Base-by-base conservation (phyloP, 2,888 invertebrate species). In the Macroteleia sp. region DNA sequence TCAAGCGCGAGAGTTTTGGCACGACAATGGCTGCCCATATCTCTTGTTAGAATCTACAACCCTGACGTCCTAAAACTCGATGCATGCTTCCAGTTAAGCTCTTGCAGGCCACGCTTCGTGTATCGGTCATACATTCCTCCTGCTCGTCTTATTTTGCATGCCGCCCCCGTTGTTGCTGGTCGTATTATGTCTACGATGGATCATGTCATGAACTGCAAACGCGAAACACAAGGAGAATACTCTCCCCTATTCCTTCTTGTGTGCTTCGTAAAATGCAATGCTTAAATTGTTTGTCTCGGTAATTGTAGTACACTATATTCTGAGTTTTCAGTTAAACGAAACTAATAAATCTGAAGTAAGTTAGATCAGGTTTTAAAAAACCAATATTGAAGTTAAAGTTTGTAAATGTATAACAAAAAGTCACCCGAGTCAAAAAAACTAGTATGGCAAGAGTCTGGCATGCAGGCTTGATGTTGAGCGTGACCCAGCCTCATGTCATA, bases 131-230 rank as follows among this genome's bases (percentile, higher is more conserved):
- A 77, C 84, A 81, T 84, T 79, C 82, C 82, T 62, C 61, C 59
- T 41, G 34, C 70, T 82, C 80, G 76, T 83, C 79, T 85, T 84
- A 70, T 83, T 85, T 85, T 79, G 73, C 41, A 69, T 61, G 77
- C 84, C 83, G 80, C 83, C 82, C 82, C 83, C 85, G 85, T 84
- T 83, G 83, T 84, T 83, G 77, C 46, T 66, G 73, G 77, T 79
- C 82, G 79, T 87, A 87, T 89, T 88, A 88, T 87, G 86, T 88
- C 88, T 87, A 86, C 85, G 82, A 73, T 69, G 77, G 81, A 80
- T 83, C 80, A 79, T 67, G 77, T 44, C 73, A 48, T 67, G 75
- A 75, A 75, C 54, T 67, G 61, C 48, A 41, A 67, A 61, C 48
- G 67, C 48, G 61, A 34, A 67, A 67, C 54, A 61, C 36, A 67